Conservation (phyloP, 2,797 vertebrate species). For the Tapera naevia region DNA sequence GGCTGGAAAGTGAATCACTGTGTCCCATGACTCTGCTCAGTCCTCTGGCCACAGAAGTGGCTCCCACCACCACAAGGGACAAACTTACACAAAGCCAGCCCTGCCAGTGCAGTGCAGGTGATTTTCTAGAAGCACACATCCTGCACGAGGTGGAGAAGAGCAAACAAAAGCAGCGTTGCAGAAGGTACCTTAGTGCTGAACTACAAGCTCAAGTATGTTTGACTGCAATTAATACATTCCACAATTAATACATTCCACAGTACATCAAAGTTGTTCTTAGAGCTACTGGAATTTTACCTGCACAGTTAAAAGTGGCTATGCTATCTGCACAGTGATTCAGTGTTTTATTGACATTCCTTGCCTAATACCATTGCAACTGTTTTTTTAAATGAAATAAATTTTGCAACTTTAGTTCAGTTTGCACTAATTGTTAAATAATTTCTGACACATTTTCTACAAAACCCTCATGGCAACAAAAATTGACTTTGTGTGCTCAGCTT, state of each 20-base stretch:
- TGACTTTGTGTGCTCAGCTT: background rate
- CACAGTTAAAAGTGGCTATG: conserved; percentile 18
- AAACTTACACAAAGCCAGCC: background rate
- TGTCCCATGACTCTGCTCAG: background rate
- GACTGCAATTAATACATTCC: background rate
- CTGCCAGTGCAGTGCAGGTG: background rate
- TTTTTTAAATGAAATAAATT: conserved; percentile 30
- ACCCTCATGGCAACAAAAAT: conserved; percentile 59
- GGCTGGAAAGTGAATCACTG: background rate
- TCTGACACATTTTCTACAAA: conserved; percentile 7
- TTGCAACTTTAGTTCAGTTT: conserved; percentile 16
- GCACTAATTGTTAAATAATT: conserved; percentile 37
- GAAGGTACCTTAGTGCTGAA: background rate
- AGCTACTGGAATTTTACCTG: background rate
- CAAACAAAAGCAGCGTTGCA: background rate
- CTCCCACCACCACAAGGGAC: background rate
- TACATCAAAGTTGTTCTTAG: background rate
- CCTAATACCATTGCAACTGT: background rate
- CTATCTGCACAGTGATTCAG: background rate
- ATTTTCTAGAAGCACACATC: background rate
- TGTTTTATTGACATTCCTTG: background rate
- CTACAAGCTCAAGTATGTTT: background rate
- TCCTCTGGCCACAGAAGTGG: background rate
- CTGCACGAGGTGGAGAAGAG: background rate
- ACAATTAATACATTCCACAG: background rate